Evolutionary conservation across 2,113 vertebrate species (phyloP).

Genomic region (Trichechus manatus): DNA sequence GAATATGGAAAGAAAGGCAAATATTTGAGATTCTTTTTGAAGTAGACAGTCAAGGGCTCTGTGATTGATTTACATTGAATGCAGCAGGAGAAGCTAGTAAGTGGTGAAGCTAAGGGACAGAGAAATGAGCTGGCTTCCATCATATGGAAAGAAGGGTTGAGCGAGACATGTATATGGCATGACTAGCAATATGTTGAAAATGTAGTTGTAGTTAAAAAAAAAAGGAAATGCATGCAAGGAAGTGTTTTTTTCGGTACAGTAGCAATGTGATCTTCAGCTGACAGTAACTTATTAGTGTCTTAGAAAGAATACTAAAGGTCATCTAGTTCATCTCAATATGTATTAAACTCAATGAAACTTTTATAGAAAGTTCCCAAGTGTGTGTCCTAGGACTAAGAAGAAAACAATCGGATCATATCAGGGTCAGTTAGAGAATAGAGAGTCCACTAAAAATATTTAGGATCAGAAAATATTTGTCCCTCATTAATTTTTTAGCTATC

Average conservation of each 20-base stretch:
- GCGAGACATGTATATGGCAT: background rate
- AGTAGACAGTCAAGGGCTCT: background rate
- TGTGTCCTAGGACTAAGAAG: background rate
- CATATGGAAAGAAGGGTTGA: background rate
- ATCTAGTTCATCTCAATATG: background rate
- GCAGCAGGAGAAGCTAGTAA: background rate
- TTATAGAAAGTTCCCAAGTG: background rate
- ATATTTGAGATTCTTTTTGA: background rate
- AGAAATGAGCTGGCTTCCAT: background rate
- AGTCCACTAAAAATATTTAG: background rate
- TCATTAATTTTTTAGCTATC: background rate
- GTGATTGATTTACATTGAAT: background rate
- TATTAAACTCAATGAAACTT: background rate
- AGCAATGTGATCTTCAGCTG: background rate
- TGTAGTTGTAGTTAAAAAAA: background rate
- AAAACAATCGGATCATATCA: background rate
- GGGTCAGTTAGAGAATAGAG: background rate
- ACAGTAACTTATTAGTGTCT: background rate
- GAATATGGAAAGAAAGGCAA: background rate
- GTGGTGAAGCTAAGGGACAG: background rate
- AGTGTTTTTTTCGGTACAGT: background rate
- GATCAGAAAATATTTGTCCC: background rate
- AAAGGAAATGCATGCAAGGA: background rate
- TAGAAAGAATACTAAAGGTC: background rate
- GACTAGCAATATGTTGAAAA: background rate